These are phyloP conservation scores for Drosophila anceps DNA, from an alignment of 2,888 invertebrate species.

Conservation along the genomic window DNA sequence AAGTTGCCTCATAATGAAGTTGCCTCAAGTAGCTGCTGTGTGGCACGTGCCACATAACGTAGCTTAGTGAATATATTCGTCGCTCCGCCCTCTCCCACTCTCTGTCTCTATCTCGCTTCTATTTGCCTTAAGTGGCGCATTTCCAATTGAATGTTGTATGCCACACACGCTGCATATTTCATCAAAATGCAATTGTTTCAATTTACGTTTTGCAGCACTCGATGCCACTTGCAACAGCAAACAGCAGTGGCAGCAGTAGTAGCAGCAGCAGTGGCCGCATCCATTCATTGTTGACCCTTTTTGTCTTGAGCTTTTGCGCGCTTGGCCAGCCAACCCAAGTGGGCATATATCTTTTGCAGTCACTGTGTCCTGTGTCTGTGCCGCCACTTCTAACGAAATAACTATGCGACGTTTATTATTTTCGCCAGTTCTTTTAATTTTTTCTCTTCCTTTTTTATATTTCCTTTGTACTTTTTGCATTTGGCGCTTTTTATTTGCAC, in stretches of 20 bases:
- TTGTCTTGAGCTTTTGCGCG: slow-evolving; percentile 69
- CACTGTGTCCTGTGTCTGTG: slow-evolving; percentile 52
- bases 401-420: slow-evolving; percentile 39
- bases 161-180: slow-evolving; percentile 55
- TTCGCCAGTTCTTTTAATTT: slow-evolving; percentile 10
- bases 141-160: slow-evolving; percentile 64
- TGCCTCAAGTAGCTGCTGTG: slow-evolving; percentile 25
- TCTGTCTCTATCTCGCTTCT: no score
- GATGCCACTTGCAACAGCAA: slow-evolving; percentile 55
- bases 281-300: slow-evolving; percentile 73
- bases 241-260: slow-evolving; percentile 3
- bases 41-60: slow-evolving; percentile 46
- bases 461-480: slow-evolving; percentile 11
- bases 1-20: slow-evolving; percentile 68
- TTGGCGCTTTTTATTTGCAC: slow-evolving; percentile 62
- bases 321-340: slow-evolving; percentile 73
- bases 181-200: slow-evolving; percentile 79
- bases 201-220: slow-evolving; percentile 58
- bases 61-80: background rate
- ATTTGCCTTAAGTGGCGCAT: slow-evolving; percentile 13
- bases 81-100: background rate
- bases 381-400: slow-evolving; percentile 58
- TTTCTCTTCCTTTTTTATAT: background rate
- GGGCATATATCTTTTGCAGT: slow-evolving; percentile 80
- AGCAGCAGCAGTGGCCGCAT: slow-evolving; percentile 7